Evolutionary conservation across 1,140 invertebrate genomes (phyloP), one percentile per base, ranked within the genome.

Genomic region (Cyclargus thomasi): DNA sequence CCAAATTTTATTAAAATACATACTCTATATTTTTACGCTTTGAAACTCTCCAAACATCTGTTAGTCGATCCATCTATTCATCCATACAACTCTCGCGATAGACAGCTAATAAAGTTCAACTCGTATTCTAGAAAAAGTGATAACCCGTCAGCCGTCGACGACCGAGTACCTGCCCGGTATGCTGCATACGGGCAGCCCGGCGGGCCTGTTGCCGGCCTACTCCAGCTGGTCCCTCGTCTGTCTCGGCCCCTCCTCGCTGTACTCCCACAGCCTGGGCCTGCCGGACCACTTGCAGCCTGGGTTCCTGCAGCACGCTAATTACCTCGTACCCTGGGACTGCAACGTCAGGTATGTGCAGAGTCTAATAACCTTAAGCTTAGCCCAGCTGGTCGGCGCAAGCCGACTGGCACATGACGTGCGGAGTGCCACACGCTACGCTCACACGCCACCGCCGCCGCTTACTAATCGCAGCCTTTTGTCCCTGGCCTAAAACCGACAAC

Each of bases 261-360:
- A 99, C 84, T 97, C 96, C 20, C 97, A 99, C 80, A 96, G 95
- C 85, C 92, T 95, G 70, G 98, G 97, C 70, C 82, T 96, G 67
- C 93, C 93, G 22, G 94, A 95, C 76, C 92, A 94, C 70, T 94
- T 95, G 75, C 95, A 96, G 79, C 94, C 97, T 29, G 98, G 97
- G 1, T 97, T 99, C 85, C 90, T 99, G 22, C 93, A 93, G 57
- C 96, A 96, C 53, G 96, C 97, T 20, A 97, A 98, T 79, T 99
- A 96, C 85, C 91, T 99, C 16, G 87, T 99, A 63, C 98, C 98
- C 0, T 99, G 98, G 97, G 98, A 99, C 90, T 96, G 99, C 0
- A 94, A 95, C 14, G 94, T 99, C 22, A 65, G 64, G 63, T 64
- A 63, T 39, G 18, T 21, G 22, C n/a, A 18, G 5, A 29, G 5